A percentile compares a stretch with the other conserved stretches of the same genome.
Evolutionary conservation across 2,797 vertebrate species (phyloP).

Genomic region (Myotis planiceps): DNA sequence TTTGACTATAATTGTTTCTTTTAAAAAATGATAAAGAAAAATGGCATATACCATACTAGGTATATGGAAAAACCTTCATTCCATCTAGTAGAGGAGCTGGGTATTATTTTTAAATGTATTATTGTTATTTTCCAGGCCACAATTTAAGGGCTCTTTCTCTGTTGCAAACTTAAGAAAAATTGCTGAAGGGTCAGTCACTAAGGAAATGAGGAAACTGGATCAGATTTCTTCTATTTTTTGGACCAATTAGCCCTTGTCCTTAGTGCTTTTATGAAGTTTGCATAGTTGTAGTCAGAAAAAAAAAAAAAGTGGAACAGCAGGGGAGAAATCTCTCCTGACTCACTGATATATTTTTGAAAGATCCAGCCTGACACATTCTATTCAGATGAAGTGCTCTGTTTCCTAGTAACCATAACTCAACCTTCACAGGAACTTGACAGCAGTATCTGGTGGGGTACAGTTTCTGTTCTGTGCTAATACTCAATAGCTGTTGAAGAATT

Average conservation of each 20-base stretch:
- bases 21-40: conserved; percentile 7
- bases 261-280: conserved; percentile 27
- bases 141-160: not conserved
- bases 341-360: conserved; percentile 58
- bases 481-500: conserved; percentile 58
- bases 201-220: not conserved
- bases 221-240: conserved; percentile 18
- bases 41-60: not conserved
- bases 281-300: not conserved
- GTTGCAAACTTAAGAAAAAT: conserved; percentile 48
- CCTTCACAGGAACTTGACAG: conserved; percentile 56
- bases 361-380: conserved; percentile 59
- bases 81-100: not conserved
- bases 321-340: conserved; percentile 53
- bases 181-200: not conserved
- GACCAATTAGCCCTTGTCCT: conserved; percentile 1
- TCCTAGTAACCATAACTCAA: conserved; percentile 69
- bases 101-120: not conserved
- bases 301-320: not conserved
- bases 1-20: not conserved
- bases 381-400: conserved; percentile 51
- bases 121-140: conserved; percentile 1
- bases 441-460: not conserved
- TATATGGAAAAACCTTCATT: not conserved
- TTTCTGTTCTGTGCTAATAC: conserved; percentile 29